Base-by-base conservation (phyloP, 2,113 vertebrate species). In the Siniperca chuatsi region DNA sequence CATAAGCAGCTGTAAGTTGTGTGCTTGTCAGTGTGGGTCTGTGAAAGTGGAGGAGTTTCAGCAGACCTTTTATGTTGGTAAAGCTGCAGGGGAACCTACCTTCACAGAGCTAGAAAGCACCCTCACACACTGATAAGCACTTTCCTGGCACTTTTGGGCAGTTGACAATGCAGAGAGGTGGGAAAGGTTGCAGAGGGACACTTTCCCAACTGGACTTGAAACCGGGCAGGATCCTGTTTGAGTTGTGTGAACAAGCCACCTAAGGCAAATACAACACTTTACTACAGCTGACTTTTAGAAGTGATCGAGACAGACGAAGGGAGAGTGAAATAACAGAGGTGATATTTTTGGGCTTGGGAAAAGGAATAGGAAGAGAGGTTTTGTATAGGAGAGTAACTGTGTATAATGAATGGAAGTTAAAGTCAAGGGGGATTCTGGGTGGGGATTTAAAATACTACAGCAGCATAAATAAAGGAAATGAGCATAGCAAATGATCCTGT, bases 201-300 rank as follows among this genome's bases (percentile, higher is more conserved):
- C 61, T 88, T 79, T 75, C 33, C 61, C 57, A 46, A 20, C 44
- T 55, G 60, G 86, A 88, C 73, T 46, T 66, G 20, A 68, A 33
- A 81, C 23, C 57, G 13, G 68, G 25, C 65, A 60, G 29, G 37
- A 35, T 48, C 52, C 37, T 54, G 37, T 67, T 52, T 76, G 62
- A 92, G 44, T 52, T 83, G 65, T 78, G 66, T 55, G 52, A 82
- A 81, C 65, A 70, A 81, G 66, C 65, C 79, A 74, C 73, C 46
- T 37, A 0, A 60, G 82, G 66, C 61, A 65, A 50, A 85, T 80
- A 44, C 70, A 62, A 66, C 70, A 75, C 58, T 85, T 82, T 50
- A 44, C 75, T 46, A n/a, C 33, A 23, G 61, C 73, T 33, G 37
- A 69, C 42, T 61, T 76, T 48, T 13, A 15, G 67, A 42, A 70